Percentiles rank a stretch among this genome's conserved stretches.
Conservation (phyloP, 2,888 invertebrate genomes). For the Aquatica leii region DNA sequence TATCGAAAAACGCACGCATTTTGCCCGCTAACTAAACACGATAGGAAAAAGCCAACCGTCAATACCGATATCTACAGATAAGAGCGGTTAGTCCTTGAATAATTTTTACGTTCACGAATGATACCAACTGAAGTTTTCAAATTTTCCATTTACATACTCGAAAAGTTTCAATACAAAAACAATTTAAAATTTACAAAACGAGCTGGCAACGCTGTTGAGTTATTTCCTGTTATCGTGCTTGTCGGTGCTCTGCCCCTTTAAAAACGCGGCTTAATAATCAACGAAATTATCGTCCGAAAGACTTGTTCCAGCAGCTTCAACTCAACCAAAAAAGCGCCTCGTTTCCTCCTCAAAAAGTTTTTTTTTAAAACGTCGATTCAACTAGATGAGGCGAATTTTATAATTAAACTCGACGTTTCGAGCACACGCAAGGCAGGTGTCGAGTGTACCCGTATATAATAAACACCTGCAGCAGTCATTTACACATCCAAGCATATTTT, state of each 20-base stretch:
- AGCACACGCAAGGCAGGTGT: constrained; percentile 21
- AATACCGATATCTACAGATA: constrained; percentile 6
- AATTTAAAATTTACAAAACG: too few relatives aligned
- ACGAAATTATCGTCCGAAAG: constrained; percentile 48
- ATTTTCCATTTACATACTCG: background rate
- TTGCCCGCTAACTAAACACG: background rate
- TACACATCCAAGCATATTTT: background rate
- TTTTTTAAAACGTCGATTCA: background rate
- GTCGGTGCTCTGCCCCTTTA: constrained; percentile 34
- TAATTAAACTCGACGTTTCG: constrained; percentile 5
- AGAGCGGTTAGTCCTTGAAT: constrained; percentile 1
- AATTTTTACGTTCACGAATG: constrained; percentile 1
- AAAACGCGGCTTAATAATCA: constrained; percentile 42
- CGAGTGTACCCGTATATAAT: constrained; percentile 15
- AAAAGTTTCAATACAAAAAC: too few relatives aligned
- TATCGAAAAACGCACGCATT: too few relatives aligned
- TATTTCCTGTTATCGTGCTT: constrained; percentile 45
- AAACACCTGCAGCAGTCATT: constrained; percentile 22
- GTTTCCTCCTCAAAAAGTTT: background rate
- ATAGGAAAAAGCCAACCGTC: background rate
- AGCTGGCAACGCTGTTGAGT: constrained; percentile 40
- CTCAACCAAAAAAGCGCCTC: background rate
- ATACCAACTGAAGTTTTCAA: too few relatives aligned
- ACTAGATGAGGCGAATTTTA: background rate
- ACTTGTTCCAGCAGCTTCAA: too few relatives aligned